phyloP scores from a whole-genome alignment of 37 sponge, comb jelly and placozoan species.

The Amphimedon queenslandica region DNA sequence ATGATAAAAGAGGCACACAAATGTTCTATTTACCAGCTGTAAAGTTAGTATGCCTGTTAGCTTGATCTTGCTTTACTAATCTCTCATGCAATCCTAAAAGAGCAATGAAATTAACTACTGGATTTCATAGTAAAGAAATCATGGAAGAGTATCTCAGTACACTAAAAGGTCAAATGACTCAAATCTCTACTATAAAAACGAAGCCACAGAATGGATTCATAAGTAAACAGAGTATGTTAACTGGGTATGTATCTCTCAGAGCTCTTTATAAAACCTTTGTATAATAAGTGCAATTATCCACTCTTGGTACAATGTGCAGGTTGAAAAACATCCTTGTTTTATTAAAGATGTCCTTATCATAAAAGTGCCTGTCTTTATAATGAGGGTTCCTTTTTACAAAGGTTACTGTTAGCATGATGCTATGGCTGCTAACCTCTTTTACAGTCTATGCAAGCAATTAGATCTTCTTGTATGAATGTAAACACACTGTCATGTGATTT shows the following conservation, averaged over 20 bases:
- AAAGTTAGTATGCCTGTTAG: constrained; percentile 93
- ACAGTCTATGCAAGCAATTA: neutral
- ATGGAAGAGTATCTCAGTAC: neutral
- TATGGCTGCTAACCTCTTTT: neutral
- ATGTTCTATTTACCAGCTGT: constrained; percentile 36
- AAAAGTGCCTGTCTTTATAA: too few species aligned
- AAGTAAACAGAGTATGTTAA: too few species aligned
- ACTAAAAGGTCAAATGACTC: neutral
- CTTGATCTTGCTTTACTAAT: constrained; percentile 50
- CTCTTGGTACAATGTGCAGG: too few species aligned
- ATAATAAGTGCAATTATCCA: too few species aligned
- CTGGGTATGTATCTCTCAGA: too few species aligned
- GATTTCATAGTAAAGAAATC: neutral
- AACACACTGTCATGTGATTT: neutral
- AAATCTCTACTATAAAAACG: neutral
- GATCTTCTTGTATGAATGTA: neutral
- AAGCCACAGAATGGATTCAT: too few species aligned
- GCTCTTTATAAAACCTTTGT: too few species aligned
- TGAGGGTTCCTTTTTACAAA: too few species aligned
- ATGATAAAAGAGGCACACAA: too few species aligned
- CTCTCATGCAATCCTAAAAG: constrained; percentile 46
- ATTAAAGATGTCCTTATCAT: neutral
- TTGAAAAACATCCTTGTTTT: neutral
- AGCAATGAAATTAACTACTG: neutral
- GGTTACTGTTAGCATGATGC: neutral